These are phyloP conservation scores for Halesus radiatus DNA, from an alignment of 1,140 invertebrate species.

Conservation along the genomic window DNA sequence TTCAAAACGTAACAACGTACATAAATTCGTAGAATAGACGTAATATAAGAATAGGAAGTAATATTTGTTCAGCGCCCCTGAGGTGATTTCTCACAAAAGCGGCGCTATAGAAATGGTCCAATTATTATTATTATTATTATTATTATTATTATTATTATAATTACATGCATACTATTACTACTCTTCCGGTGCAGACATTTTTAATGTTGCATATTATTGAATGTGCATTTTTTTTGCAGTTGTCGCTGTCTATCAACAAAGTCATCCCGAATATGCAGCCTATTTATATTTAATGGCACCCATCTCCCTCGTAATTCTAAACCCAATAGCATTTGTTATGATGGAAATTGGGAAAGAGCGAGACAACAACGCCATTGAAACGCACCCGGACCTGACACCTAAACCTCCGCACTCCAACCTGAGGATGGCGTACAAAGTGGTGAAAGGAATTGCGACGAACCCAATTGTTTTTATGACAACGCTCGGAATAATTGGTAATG, in stretches of 20 bases:
- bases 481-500: slow-evolving; percentile 90
- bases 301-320: slow-evolving; percentile 92
- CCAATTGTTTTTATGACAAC: slow-evolving; percentile 94
- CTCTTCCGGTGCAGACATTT: too few species aligned
- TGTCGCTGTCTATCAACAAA: slow-evolving; percentile 79
- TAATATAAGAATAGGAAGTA: too few species aligned
- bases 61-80: too few species aligned
- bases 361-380: slow-evolving; percentile 54
- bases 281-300: slow-evolving; percentile 96
- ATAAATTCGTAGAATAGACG: too few species aligned
- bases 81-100: too few species aligned
- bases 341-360: slow-evolving; percentile 88
- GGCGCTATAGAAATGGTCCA: too few species aligned
- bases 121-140: too few species aligned
- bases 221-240: slow-evolving; percentile 71
- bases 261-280: slow-evolving; percentile 90
- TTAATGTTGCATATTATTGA: background rate
- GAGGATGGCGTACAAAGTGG: slow-evolving; percentile 61
- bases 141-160: too few species aligned
- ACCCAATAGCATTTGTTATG: slow-evolving; percentile 92
- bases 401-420: slow-evolving; percentile 56
- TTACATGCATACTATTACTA: too few species aligned
- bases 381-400: slow-evolving; percentile 31
- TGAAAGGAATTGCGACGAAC: slow-evolving; percentile 85
- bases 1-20: too few species aligned